Evolutionary conservation across 1,140 invertebrate genomes (phyloP), one percentile per base, ranked within the genome.

Genomic region (Drosophila bocqueti): DNA sequence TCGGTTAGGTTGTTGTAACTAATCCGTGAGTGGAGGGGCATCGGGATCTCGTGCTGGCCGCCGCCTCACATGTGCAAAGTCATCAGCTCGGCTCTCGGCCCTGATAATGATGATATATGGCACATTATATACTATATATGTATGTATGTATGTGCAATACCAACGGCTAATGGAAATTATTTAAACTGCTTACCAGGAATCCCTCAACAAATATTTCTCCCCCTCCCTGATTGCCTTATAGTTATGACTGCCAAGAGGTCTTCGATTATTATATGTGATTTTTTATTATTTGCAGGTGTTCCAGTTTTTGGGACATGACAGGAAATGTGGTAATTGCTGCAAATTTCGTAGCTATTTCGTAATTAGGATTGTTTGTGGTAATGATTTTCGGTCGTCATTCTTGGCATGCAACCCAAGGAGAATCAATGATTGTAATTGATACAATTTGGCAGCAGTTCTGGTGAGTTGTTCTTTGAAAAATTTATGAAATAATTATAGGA

Each of bases 71-170:
- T 89, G 84, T 89, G 84, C 84, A 90, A 90, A 89, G 84, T 89
- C 84, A 89, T 89, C 85, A 80, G 72, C 59, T 89, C 75, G 76
- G 31, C 68, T 72, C 15, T 24, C 26, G 68, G 84, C 73, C 67
- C 84, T 54, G 84, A 87, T 87, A 87, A 87, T 87, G 84, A 87
- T 87, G 84, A 87, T 87, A 84, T 89, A 87, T 89, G 84, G 84
- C 84, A 68, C 64, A 84, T 80, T 78, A 85, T 76, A 77, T 66
- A 79, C 26, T 29, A 29, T 29, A 29, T 29, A 29, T 24, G 24
- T 15, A 47, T 4, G 2, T 43, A 18, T 18, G 11, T 55, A 21
- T 18, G 47, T 34, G 16, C 49, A 18, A 31, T 64, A 74, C 66
- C 71, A 47, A 66, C 45, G 62, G 57, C 77, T 79, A 87, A 87